Percentiles rank a stretch among this genome's conserved stretches.
Conservation (phyloP, 2,113 vertebrate species). For the Psammodynastes pulverulentus region DNA sequence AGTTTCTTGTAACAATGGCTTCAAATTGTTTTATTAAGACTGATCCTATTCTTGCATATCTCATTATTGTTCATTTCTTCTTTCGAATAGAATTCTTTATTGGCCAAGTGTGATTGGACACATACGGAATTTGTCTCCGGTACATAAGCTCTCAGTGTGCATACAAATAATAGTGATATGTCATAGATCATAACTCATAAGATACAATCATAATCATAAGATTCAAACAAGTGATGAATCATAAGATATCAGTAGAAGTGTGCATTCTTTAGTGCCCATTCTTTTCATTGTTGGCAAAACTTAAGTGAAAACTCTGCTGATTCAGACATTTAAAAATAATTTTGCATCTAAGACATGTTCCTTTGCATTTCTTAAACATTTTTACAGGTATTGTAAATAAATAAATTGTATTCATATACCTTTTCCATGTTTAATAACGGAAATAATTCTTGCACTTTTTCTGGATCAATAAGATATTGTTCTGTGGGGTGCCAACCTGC, state of each 20-base stretch:
- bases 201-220: not conserved
- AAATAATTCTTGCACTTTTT: conserved; percentile 86
- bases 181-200: not conserved
- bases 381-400: not conserved
- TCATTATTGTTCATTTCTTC: not conserved
- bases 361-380: not conserved
- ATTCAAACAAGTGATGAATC: not conserved
- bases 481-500: conserved; percentile 84
- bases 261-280: not conserved
- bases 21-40: not conserved
- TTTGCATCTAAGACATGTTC: not conserved
- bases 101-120: not conserved
- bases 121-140: not conserved
- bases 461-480: conserved; percentile 85
- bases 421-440: conserved; percentile 88
- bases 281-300: not conserved
- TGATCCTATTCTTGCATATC: not conserved
- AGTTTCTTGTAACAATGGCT: not conserved
- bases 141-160: not conserved
- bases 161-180: not conserved
- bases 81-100: not conserved
- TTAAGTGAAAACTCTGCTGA: not conserved
- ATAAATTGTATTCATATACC: conserved; percentile 65
- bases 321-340: not conserved
- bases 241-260: not conserved